A percentile compares a stretch with the other conserved stretches of the same genome.
Conservation (phyloP, 1,140 invertebrate genomes). For the Ruditapes philippinarum region DNA sequence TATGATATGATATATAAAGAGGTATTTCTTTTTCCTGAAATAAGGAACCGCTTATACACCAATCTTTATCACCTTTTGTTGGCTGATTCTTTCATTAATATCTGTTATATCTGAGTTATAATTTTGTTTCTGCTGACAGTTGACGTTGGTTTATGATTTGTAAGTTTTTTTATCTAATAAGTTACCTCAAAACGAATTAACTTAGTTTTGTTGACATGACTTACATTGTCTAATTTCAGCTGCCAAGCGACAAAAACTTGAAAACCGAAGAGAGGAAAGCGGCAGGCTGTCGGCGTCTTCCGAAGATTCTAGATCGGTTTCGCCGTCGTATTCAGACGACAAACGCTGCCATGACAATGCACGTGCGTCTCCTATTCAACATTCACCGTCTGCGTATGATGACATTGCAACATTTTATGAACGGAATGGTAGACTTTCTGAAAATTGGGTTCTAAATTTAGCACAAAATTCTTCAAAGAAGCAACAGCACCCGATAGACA, state of each 20-base stretch:
- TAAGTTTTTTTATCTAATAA: no score
- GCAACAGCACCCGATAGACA: slow-evolving; percentile 89
- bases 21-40: no score
- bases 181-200: no score
- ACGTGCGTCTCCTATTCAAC: not conserved
- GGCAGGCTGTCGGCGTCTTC: slow-evolving; percentile 46
- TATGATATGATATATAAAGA: no score
- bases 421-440: slow-evolving; percentile 53
- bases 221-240: slow-evolving; percentile 38
- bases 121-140: not conserved
- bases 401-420: not conserved
- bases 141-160: not conserved
- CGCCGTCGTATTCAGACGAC: slow-evolving; percentile 50
- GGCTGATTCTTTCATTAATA: no score
- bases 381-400: slow-evolving; percentile 37
- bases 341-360: slow-evolving; percentile 24
- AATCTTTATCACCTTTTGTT: no score
- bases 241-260: slow-evolving; percentile 39
- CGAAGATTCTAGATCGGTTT: slow-evolving; percentile 50
- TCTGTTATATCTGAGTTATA: not conserved
- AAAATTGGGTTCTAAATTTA: slow-evolving; percentile 66
- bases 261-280: slow-evolving; percentile 27
- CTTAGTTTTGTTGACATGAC: no score
- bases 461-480: slow-evolving; percentile 48
- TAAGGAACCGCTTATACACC: no score